phyloP scores from a whole-genome alignment of 1,140 invertebrate species.

The Eumeta japonica region DNA sequence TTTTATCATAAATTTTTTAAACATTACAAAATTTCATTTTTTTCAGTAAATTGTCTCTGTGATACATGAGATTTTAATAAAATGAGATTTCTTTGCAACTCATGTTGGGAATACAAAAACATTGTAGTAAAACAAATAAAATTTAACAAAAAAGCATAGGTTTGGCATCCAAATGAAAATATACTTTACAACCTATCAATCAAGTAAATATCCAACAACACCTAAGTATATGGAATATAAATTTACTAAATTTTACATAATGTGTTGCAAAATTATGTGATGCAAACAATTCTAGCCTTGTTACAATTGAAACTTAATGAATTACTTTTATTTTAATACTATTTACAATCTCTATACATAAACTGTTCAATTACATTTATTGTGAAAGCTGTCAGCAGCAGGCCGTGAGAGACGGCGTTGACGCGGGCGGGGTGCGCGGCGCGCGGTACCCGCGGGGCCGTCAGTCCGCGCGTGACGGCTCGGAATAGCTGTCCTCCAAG shows the following conservation, averaged over 20 bases:
- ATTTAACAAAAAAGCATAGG: no score
- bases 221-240: constrained; percentile 32
- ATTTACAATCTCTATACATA: constrained; percentile 48
- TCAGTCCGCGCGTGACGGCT: constrained; percentile 45
- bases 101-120: no score
- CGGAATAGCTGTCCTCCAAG: constrained; percentile 38
- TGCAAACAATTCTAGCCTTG: constrained; percentile 46
- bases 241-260: constrained; percentile 37
- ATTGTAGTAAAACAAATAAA: no score
- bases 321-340: no score
- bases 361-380: constrained; percentile 43
- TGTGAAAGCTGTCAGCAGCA: no score
- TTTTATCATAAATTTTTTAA: no score
- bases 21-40: no score
- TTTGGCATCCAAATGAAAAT: constrained; percentile 31
- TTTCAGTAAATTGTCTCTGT: no score
- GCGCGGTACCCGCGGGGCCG: constrained; percentile 10
- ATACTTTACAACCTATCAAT: constrained; percentile 20
- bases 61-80: no score
- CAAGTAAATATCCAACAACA: constrained; percentile 31
- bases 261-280: constrained; percentile 47
- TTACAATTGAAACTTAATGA: constrained; percentile 43
- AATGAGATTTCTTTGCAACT: no score
- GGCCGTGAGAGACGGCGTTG: no score
- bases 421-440: no score